Evolutionary conservation across 1,140 invertebrate genomes (phyloP), one percentile per base, ranked within the genome.

Genomic region (Drosophila takahashii): DNA sequence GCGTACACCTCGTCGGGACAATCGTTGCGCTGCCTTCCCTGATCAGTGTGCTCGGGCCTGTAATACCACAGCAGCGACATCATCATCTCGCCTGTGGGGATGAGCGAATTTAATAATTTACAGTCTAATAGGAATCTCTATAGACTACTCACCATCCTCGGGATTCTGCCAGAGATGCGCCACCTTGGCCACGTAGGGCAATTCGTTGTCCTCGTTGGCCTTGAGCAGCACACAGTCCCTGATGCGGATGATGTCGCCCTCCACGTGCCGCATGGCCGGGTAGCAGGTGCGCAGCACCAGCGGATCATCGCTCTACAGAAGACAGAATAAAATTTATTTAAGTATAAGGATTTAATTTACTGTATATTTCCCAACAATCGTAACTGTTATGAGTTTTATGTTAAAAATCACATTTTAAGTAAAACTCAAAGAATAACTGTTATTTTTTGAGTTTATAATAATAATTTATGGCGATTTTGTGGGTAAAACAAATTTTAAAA

Each of bases 31-130:
- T 95, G 94, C 6, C 97, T 94, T 2, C 97, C 97, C 83, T 96
- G 95, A 79, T 99, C 98, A 0, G 97, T 98, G 93, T 99, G 98
- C 93, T 99, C 98, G 0, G 98, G 98, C 83, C 98, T 95, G 93
- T 99, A 99, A 93, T 98, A 99, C 98, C 98, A 99, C 50, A 99
- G 93, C 53, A 99, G 93, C 1, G 97, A 98, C 93, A 99, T 97
- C 97, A 98, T 98, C 97, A 99, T 98, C 92, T 99, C 98, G 58
- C 97, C 97, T 98, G 92, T 1, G 7, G 3, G 6, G 2, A 27
- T 16, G 15, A 32, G 1, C 8, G 9, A 32, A 1, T 27, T 47
- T 15, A 47, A 2, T n/a, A 26, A 8, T 8, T 8, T 5, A 22
- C 4, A 44, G 4, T 8, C 7, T 8, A 26, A 18, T n/a, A 27